phyloP scores from a whole-genome alignment of 2,888 invertebrate genomes.

The Pristionchus japonicus region DNA sequence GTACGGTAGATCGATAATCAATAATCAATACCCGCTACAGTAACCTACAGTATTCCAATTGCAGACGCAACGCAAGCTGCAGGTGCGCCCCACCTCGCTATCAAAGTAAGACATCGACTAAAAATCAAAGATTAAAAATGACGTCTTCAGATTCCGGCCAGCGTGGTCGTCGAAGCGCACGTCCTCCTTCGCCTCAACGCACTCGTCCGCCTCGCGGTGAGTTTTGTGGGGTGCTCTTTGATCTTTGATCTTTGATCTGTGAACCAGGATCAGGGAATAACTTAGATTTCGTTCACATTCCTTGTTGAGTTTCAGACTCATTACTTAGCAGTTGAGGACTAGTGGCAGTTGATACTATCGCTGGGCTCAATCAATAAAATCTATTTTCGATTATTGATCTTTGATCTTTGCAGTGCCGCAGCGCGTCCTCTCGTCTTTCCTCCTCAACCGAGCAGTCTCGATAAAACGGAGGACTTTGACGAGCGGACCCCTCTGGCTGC shows the following conservation, averaged over 20 bases:
- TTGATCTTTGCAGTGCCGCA: neutral
- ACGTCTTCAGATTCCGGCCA: neutral
- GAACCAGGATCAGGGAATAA: too few relatives aligned
- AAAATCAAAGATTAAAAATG: neutral
- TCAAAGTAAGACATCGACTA: neutral
- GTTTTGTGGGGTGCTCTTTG: neutral
- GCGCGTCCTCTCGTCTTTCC: neutral
- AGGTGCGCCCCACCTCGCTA: neutral
- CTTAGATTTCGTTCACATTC: too few relatives aligned
- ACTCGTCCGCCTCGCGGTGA: neutral
- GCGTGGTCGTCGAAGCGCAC: neutral
- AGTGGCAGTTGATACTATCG: too few relatives aligned
- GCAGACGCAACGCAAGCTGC: neutral
- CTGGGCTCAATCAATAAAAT: neutral
- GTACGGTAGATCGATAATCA: neutral
- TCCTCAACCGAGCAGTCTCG: neutral
- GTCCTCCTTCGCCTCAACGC: neutral
- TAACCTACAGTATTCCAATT: neutral
- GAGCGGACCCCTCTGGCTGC: neutral
- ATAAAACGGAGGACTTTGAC: neutral
- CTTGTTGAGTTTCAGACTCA: too few relatives aligned
- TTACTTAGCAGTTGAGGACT: too few relatives aligned
- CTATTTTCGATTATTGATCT: neutral
- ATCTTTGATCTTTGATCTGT: too few relatives aligned
- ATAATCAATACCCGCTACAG: neutral